Percentiles rank a stretch among this genome's conserved stretches.
Evolutionary conservation across 2,797 vertebrate species (phyloP).

Genomic region (Bufotes viridis): DNA sequence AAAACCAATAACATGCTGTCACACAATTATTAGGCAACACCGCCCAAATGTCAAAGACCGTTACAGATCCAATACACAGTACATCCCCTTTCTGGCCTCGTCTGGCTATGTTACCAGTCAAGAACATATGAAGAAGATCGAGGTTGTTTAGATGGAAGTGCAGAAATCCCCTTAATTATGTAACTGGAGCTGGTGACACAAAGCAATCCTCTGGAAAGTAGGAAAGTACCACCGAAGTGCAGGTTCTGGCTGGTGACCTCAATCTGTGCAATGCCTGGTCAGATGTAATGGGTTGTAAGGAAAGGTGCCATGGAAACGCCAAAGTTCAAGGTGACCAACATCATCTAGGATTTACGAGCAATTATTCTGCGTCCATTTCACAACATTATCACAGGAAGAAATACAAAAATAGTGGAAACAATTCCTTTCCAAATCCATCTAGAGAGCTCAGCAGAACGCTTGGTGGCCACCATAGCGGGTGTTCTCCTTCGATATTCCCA

Average conservation of each 20-base stretch:
- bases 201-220: neutral
- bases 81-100: neutral
- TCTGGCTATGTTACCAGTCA: neutral
- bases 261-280: neutral
- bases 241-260: neutral
- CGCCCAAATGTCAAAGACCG: neutral
- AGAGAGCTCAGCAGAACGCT: neutral
- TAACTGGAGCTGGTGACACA: neutral
- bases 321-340: neutral
- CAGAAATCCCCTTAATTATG: constrained; percentile 35
- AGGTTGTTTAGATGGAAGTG: neutral
- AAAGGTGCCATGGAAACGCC: neutral
- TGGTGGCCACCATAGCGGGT: neutral
- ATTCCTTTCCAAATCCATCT: neutral
- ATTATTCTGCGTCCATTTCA: neutral
- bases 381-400: neutral
- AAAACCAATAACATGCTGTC: neutral
- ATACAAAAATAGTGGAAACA: neutral
- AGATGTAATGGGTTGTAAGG: neutral
- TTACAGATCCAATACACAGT: neutral
- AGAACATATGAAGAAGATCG: neutral
- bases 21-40: neutral
- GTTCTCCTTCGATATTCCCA: neutral
- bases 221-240: constrained; percentile 8
- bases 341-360: too few species aligned